Conservation (phyloP, 2,888 invertebrate genomes). For the Colletes collaris region DNA sequence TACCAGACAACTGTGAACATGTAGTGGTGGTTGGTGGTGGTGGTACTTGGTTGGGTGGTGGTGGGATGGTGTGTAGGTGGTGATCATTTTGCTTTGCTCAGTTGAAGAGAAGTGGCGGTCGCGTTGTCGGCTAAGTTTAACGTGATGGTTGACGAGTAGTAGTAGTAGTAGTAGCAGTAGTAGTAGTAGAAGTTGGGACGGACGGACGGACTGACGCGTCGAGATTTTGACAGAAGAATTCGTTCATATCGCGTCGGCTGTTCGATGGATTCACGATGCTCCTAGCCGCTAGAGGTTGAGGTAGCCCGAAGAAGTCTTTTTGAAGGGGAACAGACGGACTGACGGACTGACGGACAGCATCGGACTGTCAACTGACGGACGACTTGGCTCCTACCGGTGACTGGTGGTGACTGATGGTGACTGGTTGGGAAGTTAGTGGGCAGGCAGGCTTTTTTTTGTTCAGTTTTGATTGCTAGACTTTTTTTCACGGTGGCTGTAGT, state of each 20-base stretch:
- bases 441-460: constrained; percentile 81
- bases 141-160: constrained; percentile 79
- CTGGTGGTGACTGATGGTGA: constrained; percentile 83
- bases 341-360: constrained; percentile 75
- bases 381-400: constrained; percentile 79
- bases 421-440: constrained; percentile 83
- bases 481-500: constrained; percentile 82
- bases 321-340: constrained; percentile 77
- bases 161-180: constrained; percentile 77
- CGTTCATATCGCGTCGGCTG: constrained; percentile 77
- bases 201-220: constrained; percentile 79
- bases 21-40: constrained; percentile 81
- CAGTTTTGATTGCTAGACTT: constrained; percentile 78
- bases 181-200: constrained; percentile 76
- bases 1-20: constrained; percentile 83
- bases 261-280: constrained; percentile 78
- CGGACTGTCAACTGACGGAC: constrained; percentile 77
- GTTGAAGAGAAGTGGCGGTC: constrained; percentile 81
- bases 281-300: constrained; percentile 79
- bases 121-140: constrained; percentile 78
- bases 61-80: constrained; percentile 82
- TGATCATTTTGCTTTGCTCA: constrained; percentile 82
- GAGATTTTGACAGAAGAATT: constrained; percentile 78
- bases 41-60: constrained; percentile 81
- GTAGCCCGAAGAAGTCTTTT: constrained; percentile 78